phyloP scores from a whole-genome alignment of 2,888 invertebrate species.

The Dasysyrphus tricinctus region DNA sequence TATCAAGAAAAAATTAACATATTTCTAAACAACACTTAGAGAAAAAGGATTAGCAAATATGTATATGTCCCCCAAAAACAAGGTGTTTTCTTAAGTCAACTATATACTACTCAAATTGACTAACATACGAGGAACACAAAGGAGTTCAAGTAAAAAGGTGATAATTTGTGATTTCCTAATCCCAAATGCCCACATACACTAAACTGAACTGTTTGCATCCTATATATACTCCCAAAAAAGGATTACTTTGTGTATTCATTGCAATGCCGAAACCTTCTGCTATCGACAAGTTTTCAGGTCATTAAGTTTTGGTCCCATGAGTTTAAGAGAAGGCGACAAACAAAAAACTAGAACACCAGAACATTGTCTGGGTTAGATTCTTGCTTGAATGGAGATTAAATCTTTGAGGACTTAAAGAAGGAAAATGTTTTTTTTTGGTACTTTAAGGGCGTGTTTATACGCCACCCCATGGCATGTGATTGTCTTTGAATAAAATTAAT shows the following conservation, averaged over 20 bases:
- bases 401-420: constrained; percentile 53
- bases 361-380: constrained; percentile 52
- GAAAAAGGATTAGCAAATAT: constrained; percentile 46
- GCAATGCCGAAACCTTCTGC: constrained; percentile 76
- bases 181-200: constrained; percentile 61
- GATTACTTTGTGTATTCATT: constrained; percentile 63
- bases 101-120: constrained; percentile 16
- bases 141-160: constrained; percentile 54
- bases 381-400: constrained; percentile 49
- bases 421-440: constrained; percentile 10
- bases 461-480: not conserved
- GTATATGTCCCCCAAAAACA: constrained; percentile 14
- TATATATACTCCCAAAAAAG: constrained; percentile 20
- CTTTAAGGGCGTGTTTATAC: constrained; percentile 21
- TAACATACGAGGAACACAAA: constrained; percentile 22
- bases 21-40: constrained; percentile 61
- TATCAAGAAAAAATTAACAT: constrained; percentile 53
- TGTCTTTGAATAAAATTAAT: constrained; percentile 63
- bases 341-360: constrained; percentile 71
- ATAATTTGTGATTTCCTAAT: constrained; percentile 75
- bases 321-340: constrained; percentile 32
- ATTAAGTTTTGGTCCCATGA: constrained; percentile 80
- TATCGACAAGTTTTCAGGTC: constrained; percentile 83
- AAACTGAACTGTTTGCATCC: too few species aligned
- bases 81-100: constrained; percentile 45